Evolutionary conservation across 1,140 invertebrate species (phyloP).

Genomic region (Homarus americanus): DNA sequence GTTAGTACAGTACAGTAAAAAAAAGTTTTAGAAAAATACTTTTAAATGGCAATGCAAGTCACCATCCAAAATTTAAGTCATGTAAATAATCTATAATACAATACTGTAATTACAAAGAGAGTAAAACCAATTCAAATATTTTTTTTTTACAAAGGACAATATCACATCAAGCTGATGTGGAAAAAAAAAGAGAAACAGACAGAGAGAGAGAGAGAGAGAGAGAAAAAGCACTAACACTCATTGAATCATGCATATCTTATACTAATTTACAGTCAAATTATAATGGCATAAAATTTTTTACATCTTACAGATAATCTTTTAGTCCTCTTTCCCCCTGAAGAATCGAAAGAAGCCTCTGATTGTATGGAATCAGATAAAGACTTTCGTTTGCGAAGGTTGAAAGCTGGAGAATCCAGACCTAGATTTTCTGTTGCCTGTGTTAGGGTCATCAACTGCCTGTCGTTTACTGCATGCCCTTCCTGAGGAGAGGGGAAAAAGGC

Average conservation of each 20-base stretch:
- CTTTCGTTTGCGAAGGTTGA: slow-evolving; percentile 73
- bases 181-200: background rate
- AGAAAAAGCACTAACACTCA: no score
- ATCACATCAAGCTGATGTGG: background rate
- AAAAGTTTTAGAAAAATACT: no score
- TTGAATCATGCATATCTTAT: background rate
- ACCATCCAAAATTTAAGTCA: no score
- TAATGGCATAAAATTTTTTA: background rate
- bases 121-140: no score
- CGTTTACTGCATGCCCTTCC: slow-evolving; percentile 64
- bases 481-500: slow-evolving; percentile 6
- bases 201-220: slow-evolving; percentile 2
- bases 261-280: background rate
- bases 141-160: no score
- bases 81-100: no score
- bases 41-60: no score
- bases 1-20: no score
- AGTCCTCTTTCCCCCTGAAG: slow-evolving; percentile 62
- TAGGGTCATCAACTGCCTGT: slow-evolving; percentile 50
- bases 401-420: slow-evolving; percentile 69
- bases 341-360: slow-evolving; percentile 54
- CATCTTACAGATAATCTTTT: slow-evolving; percentile 69
- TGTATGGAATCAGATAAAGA: slow-evolving; percentile 60
- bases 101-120: no score
- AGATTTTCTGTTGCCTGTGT: slow-evolving; percentile 68